phyloP scores from a whole-genome alignment of 2,113 vertebrate species.

The Bombycilla garrulus region DNA sequence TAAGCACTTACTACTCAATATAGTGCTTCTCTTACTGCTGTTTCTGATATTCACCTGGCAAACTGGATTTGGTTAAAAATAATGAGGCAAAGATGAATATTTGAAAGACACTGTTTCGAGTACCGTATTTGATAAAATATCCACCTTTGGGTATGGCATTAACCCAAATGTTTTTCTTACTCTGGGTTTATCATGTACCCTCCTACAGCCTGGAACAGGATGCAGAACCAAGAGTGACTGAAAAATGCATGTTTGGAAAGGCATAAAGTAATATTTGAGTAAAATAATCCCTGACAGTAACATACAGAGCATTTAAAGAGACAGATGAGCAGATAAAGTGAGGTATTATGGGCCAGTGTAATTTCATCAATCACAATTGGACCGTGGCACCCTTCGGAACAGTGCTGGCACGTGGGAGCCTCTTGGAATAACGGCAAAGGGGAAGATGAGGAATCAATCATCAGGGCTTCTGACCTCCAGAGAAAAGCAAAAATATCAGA shows the following conservation, averaged over 20 bases:
- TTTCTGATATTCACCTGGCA: not conserved
- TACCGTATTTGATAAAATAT: not conserved
- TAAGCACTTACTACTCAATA: not conserved
- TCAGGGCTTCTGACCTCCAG: constrained; percentile 37
- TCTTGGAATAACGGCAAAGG: not conserved
- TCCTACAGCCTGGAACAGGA: not conserved
- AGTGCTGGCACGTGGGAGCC: not conserved
- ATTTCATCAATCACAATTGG: constrained; percentile 31
- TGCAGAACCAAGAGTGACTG: not conserved
- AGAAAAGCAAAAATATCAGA: constrained; percentile 61
- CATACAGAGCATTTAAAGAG: not conserved
- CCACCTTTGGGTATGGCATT: not conserved
- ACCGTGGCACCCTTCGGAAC: not conserved
- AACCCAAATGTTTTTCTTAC: not conserved
- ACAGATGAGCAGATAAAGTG: constrained; percentile 22
- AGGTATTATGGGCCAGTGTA: not conserved
- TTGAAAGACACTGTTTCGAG: not conserved
- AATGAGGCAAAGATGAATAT: not conserved
- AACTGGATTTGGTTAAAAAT: not conserved
- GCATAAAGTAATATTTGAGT: not conserved
- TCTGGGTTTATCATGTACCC: not conserved
- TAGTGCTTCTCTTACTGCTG: not conserved
- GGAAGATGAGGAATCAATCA: constrained; percentile 2
- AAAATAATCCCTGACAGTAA: not conserved
- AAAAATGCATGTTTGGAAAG: not conserved